Conservation (phyloP, 2,113 vertebrate species). For the Cranoglanis bouderius region DNA sequence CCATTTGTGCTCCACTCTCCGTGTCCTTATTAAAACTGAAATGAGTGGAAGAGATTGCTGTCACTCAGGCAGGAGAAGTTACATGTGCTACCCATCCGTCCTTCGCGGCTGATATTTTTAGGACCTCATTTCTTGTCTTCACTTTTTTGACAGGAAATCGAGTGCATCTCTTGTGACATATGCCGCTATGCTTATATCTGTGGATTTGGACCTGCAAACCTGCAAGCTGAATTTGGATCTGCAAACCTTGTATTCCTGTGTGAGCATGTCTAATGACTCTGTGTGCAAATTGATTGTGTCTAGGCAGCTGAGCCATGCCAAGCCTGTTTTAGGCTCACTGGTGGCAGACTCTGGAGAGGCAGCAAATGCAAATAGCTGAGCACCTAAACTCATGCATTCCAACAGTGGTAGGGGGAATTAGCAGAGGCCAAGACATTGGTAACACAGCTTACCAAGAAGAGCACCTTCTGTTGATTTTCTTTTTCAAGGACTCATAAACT, state of each 20-base stretch:
- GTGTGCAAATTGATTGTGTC: conserved; percentile 23
- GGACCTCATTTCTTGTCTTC: conserved; percentile 13
- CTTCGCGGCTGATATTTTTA: conserved; percentile 14
- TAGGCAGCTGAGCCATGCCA: conserved; percentile 14
- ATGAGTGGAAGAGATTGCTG: conserved; percentile 60
- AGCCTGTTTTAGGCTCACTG: conserved; percentile 8
- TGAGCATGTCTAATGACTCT: conserved; percentile 26
- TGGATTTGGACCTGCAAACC: conserved; percentile 6
- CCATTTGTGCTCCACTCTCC: conserved; percentile 39
- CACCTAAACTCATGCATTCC: neutral
- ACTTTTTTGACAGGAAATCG: conserved; percentile 19
- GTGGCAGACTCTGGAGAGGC: neutral
- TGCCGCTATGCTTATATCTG: neutral
- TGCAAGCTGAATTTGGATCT: conserved; percentile 12
- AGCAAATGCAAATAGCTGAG: conserved; percentile 54
- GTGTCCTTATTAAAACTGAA: conserved; percentile 61
- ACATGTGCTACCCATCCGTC: conserved; percentile 21
- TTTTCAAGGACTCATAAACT: neutral
- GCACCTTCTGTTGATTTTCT: neutral
- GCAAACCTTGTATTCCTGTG: conserved; percentile 22
- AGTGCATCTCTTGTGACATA: neutral
- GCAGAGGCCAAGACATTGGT: neutral
- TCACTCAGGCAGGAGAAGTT: conserved; percentile 56
- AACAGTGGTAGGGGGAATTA: neutral
- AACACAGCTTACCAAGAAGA: neutral